These are phyloP conservation scores for Crotophaga sulcirostris DNA, from an alignment of 2,113 vertebrate species.

Conservation along the genomic window DNA sequence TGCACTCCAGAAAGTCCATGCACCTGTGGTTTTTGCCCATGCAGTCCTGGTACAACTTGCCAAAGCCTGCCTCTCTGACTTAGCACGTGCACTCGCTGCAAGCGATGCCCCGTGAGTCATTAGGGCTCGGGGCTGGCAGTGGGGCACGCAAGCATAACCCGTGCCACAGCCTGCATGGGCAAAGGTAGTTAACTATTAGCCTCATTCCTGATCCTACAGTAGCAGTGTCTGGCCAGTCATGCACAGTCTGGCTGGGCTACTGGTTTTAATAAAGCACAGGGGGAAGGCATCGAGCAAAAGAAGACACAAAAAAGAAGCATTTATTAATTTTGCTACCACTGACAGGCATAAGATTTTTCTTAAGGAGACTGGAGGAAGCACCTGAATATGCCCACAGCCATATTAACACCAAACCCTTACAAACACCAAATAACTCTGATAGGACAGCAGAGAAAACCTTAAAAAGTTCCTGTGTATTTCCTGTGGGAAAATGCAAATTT, in stretches of 20 bases:
- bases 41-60: not conserved
- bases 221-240: not conserved
- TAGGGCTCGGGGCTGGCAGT: not conserved
- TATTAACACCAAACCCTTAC: not conserved
- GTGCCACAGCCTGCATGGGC: not conserved
- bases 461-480: not conserved
- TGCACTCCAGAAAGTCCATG: rapidly evolving
- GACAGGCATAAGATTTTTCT: rapidly evolving
- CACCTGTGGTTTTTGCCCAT: not conserved
- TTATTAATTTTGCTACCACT: not conserved
- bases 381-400: not conserved
- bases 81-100: rapidly evolving
- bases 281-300: not conserved
- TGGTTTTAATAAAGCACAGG: not conserved
- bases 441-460: not conserved
- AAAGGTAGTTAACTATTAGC: not conserved
- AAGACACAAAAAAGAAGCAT: not conserved
- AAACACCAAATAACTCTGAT: not conserved
- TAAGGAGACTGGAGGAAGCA: not conserved
- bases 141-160: rapidly evolving
- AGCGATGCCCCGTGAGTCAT: rapidly evolving
- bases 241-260: not conserved
- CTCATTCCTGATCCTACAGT: not conserved
- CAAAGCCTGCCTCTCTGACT: not conserved
- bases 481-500: not conserved